Base-by-base conservation (phyloP, 2,113 vertebrate genomes). In the Crypturellus undulatus region DNA sequence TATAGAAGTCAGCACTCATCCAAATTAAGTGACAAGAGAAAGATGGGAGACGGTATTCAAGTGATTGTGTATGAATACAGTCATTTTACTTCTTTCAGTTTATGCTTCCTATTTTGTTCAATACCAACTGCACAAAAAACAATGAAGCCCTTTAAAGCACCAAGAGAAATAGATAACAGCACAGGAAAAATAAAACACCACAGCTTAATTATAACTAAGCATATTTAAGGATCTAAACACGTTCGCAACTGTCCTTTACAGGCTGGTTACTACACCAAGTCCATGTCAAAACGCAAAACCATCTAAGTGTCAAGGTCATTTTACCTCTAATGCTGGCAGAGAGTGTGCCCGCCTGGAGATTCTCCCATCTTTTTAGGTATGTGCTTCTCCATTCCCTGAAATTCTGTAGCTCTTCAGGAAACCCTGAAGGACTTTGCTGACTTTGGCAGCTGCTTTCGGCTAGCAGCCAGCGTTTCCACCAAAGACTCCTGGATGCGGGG, bases 21-120 rank as follows among this genome's bases (percentile, higher is more conserved):
- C 87, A 83, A 83, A 17, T 38, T 59, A 80, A 60, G 64, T 42
- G 60, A 81, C 79, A 83, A 59, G 69, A 68, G 92, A 96, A 62
- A 75, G 70, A 81, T 32, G 26, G 69, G 56, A 92, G 56, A 9
- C 78, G 69, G 65, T 80, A 94, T 56, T 93, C 42, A 5, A 70
- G 91, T 18, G 80, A 59, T 28, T 56, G 64, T 64, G 86, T 3
- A 21, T 10, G 42, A 90, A 84, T 65, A 79, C 51, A 42, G 77
- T 75, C 26, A 96, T 89, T 95, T 81, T 51, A 84, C 1, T 56
- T 45, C 42, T 71, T 70, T 75, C 87, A 59, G 24, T 52, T 94
- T 67, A 81, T 60, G 67, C 68, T 54, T 54, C 8, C 25, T 71
- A 79, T 54, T 63, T 56, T 91, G 59, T 67, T 82, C 73, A 24